Evolutionary conservation across 2,113 vertebrate genomes (phyloP), one percentile per base, ranked within the genome.

Genomic region (Rhea pennata): DNA sequence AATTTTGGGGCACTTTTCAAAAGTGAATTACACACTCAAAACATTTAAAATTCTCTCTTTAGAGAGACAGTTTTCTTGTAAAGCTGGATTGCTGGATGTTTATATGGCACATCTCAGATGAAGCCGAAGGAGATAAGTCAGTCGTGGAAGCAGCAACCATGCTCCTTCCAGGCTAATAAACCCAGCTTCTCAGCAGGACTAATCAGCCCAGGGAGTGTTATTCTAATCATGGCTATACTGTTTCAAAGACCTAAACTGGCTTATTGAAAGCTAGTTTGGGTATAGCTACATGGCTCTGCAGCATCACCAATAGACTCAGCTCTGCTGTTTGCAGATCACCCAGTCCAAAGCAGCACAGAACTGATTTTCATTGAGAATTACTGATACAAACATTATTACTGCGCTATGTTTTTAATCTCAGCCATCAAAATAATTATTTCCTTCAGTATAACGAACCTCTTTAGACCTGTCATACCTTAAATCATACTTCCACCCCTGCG

Each of bases 261-360:
- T 94, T 54, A 71, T 71, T 33, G 14, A 84, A 81, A 15, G 20
- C 22, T 26, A 19, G 3, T 61, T 53, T 48, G 21, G 5, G 8
- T 66, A 10, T 7, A 58, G 21, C 4, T 66, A 29, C 46, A 36
- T 12, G 14, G 20, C 36, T 81, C 10, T 31, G 20, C 2, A 80
- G 14, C 26, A 50, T 70, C 44, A 70, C 8, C 3, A 3, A n/a
- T 23, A 39, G 39, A 36, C 15, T 66, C 15, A 24, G 64, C 39
- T 33, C 66, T 69, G 0, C 33, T n/a, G 0, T 44, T 42, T 78
- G 54, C 40, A 67, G 31, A 56, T 9, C 20, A 6, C 7, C 67
- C 51, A 48, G 23, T 42, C 17, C 62, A 36, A 84, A 77, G 53
- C 42, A 88, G 10, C 5, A 42, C 2, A 64, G 51, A 92, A 59